Evolutionary conservation across 2,797 vertebrate genomes (phyloP).

Genomic region (Lateolabrax maculatus): DNA sequence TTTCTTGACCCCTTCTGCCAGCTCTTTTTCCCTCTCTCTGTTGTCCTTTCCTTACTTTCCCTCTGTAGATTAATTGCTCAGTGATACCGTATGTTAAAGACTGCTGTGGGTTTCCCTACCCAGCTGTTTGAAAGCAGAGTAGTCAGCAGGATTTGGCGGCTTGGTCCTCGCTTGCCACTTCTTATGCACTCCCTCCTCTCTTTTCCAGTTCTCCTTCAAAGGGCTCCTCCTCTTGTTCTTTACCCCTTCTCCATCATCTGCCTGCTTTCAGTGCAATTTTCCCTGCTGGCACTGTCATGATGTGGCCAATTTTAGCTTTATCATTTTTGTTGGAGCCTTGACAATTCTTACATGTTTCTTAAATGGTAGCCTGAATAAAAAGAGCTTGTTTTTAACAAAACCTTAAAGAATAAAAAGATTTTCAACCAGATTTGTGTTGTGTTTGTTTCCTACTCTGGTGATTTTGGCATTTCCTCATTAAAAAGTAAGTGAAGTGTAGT

Average conservation of each 20-base stretch:
- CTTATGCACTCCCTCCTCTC: conserved; percentile 32
- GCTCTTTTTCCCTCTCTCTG: conserved; percentile 46
- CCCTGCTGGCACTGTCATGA: conserved; percentile 1
- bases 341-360: not conserved
- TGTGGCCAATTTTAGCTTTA: conserved; percentile 11
- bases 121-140: conserved; percentile 68
- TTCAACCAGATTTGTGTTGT: not conserved
- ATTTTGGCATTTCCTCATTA: not conserved
- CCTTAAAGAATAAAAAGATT: not conserved
- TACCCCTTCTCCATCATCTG: conserved; percentile 41
- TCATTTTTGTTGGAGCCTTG: conserved; percentile 9
- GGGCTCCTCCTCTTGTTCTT: conserved; percentile 32
- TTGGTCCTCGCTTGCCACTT: conserved; percentile 50
- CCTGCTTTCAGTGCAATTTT: conserved; percentile 27
- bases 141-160: conserved; percentile 72
- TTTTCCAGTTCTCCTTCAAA: conserved; percentile 47
- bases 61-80: conserved; percentile 70
- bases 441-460: not conserved
- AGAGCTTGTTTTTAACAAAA: not conserved
- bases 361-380: not conserved
- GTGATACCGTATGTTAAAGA: conserved; percentile 72
- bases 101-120: conserved; percentile 65
- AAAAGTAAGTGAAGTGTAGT: not conserved
- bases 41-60: conserved; percentile 54
- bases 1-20: conserved; percentile 62